These are phyloP conservation scores for Harpegnathos saltator DNA, from an alignment of 1,140 invertebrate genomes.

Conservation along the genomic window DNA sequence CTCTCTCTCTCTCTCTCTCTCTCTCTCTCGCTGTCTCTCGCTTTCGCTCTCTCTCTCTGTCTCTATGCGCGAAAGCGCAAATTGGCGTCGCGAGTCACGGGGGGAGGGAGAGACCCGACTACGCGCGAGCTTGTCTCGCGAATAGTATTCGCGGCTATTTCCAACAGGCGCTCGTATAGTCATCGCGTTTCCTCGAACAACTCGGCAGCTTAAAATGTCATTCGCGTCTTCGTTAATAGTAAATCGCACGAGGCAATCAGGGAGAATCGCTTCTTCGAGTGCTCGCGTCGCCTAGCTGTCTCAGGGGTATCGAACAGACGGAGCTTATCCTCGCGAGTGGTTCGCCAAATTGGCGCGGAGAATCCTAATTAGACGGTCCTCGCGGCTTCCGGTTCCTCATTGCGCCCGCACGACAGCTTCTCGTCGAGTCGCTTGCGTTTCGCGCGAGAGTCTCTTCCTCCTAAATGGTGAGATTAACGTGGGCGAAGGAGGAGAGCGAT, in stretches of 20 bases:
- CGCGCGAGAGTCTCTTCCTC: too few relatives aligned
- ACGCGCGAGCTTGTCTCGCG: constrained; percentile 32
- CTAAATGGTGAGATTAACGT: too few relatives aligned
- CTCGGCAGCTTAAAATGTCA: background rate
- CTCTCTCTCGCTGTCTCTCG: background rate
- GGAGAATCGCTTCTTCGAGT: too few relatives aligned
- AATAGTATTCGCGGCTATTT: background rate
- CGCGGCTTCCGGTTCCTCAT: background rate
- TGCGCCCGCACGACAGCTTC: too few relatives aligned
- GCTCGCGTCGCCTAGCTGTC: too few relatives aligned
- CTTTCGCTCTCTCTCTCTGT: background rate
- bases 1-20: constrained; percentile 39
- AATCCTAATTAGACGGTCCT: background rate
- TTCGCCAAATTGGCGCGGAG: background rate
- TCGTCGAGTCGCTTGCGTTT: too few relatives aligned
- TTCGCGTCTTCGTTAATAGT: background rate
- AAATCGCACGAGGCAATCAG: too few relatives aligned
- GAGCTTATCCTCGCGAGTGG: too few relatives aligned
- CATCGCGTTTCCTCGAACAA: background rate
- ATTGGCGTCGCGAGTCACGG: constrained; percentile 49
- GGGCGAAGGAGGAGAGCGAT: too few relatives aligned
- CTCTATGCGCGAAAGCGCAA: constrained; percentile 40
- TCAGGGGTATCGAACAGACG: too few relatives aligned
- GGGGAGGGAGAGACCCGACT: constrained; percentile 9
- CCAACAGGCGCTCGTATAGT: background rate